These are phyloP conservation scores for Nyctereutes procyonoides DNA, from an alignment of 2,113 vertebrate genomes.

Conservation along the genomic window DNA sequence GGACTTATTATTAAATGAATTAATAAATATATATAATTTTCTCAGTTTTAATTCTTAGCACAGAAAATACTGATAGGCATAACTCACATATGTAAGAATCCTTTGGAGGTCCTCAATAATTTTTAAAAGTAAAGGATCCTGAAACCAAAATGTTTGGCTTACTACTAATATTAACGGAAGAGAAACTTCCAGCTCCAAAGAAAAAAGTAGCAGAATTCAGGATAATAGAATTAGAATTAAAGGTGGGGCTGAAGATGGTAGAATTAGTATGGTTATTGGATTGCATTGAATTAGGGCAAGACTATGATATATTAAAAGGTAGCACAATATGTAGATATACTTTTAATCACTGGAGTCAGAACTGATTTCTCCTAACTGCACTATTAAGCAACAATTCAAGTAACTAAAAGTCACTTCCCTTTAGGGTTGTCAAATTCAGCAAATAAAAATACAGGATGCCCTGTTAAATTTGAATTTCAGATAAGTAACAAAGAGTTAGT, in stretches of 20 bases:
- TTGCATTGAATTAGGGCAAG: background rate
- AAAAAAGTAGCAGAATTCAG: background rate
- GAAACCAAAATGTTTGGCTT: background rate
- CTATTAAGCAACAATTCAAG: background rate
- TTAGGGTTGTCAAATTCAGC: conserved; percentile 51
- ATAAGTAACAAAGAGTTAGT: conserved; percentile 56
- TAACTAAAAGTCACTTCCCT: conserved; percentile 56
- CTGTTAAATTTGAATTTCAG: conserved; percentile 69
- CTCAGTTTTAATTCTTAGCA: background rate
- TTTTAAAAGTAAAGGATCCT: background rate
- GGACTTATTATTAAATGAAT: background rate
- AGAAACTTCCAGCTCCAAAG: conserved; percentile 8
- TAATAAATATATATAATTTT: background rate
- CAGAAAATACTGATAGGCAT: background rate
- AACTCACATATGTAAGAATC: background rate
- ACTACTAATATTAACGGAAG: background rate
- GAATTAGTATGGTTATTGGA: background rate
- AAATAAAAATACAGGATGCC: conserved; percentile 61
- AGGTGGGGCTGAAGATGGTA: background rate
- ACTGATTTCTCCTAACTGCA: conserved; percentile 3
- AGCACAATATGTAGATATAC: background rate
- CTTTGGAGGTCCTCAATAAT: background rate
- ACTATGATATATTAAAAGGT: background rate
- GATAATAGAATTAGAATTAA: background rate
- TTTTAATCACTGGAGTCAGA: background rate